phyloP scores from a whole-genome alignment of 2,113 vertebrate genomes.

The Synodontis membranacea region DNA sequence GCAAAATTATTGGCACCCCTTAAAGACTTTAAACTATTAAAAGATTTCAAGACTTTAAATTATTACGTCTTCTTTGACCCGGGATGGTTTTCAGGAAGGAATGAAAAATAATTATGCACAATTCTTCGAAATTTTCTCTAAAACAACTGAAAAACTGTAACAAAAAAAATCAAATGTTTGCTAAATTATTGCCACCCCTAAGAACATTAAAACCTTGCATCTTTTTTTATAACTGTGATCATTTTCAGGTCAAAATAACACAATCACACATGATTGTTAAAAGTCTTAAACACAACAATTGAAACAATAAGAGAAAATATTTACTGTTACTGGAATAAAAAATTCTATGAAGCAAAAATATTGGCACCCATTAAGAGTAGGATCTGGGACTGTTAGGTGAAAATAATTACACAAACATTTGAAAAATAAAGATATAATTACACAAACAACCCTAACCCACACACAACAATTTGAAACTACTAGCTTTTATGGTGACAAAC shows the following conservation, averaged over 20 bases:
- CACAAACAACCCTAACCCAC: too few species aligned
- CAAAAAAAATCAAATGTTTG: background rate
- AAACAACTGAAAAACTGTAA: background rate
- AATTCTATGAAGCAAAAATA: background rate
- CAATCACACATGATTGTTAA: too few species aligned
- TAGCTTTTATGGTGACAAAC: background rate
- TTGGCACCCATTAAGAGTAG: background rate
- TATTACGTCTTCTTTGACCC: background rate
- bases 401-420: background rate
- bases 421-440: background rate
- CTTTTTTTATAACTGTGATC: background rate
- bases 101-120: background rate
- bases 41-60: too few species aligned
- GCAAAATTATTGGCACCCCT: background rate
- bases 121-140: too few species aligned
- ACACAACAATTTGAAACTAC: background rate
- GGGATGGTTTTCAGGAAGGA: background rate
- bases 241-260: too few species aligned
- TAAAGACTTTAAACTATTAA: background rate
- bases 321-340: too few species aligned
- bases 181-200: background rate
- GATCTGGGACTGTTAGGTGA: background rate
- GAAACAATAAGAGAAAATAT: too few species aligned
- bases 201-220: too few species aligned
- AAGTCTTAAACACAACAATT: too few species aligned